Evolutionary conservation across 2,113 vertebrate genomes (phyloP).

Genomic region (Mormyrus lacerda): DNA sequence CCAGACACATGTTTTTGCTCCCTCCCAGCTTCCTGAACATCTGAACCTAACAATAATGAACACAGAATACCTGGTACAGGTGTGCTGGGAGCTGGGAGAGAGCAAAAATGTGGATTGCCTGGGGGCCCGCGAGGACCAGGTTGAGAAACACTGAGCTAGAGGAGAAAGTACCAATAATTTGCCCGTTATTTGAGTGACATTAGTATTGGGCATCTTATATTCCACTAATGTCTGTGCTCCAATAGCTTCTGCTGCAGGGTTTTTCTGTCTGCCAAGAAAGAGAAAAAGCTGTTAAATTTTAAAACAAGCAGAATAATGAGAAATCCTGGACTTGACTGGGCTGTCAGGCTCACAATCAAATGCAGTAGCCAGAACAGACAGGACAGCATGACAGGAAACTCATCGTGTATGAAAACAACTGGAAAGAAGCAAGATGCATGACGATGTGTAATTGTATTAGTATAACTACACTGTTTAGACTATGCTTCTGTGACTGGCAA

Average conservation of each 20-base stretch:
- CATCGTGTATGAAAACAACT: background rate
- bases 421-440: background rate
- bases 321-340: background rate
- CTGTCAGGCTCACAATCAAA: background rate
- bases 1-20: background rate
- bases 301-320: background rate
- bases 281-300: background rate
- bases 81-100: background rate
- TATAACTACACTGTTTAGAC: background rate
- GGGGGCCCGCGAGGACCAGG: background rate
- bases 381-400: background rate
- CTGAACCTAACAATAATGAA: background rate
- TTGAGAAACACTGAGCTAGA: background rate
- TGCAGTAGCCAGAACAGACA: background rate
- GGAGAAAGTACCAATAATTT: background rate
- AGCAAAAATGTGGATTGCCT: background rate
- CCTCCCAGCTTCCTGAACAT: background rate
- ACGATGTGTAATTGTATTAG: background rate
- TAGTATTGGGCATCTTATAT: background rate
- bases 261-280: background rate
- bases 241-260: background rate
- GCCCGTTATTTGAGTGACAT: background rate
- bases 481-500: background rate
- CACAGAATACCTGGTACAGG: background rate
- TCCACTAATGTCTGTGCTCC: background rate